Base-by-base conservation (phyloP, 2,888 invertebrate species). In the Drosophila suboccidentalis region DNA sequence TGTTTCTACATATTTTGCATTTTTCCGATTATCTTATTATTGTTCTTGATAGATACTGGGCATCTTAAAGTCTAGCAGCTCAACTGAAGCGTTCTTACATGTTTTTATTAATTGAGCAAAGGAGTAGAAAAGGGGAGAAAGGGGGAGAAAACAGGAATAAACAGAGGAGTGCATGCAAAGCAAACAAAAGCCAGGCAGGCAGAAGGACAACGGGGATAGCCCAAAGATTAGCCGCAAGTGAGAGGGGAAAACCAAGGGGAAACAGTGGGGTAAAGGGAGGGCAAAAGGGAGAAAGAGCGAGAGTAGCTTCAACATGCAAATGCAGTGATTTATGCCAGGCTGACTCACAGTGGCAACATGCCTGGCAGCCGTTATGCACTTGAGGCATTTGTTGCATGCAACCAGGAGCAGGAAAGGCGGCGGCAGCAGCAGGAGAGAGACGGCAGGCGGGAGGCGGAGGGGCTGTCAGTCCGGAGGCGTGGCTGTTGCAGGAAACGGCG, bases 361-460 rank as follows among this genome's bases (percentile, higher is more conserved):
- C 71, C 68, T 61, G 66, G 64, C 84, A 74, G 80, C 66, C 75
- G 75, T 87, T 87, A 84, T 85, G 84, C 82, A 85, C 84, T 84
- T 67, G 78, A 85, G 84, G 84, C 84, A 85, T 87, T 85, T 85
- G 87, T 85, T 85, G 84, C 87, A 85, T 84, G 84, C 80, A 54
- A 65, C 54, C 61, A 51, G 55, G 41, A 44, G 32, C 41, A 58
- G 43, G 53, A 44, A 53, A 29, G 22, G 3, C 3, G 26, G 29
- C 36, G 49, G 44, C 15, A 29, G 34, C 19, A 19, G 19, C 19
- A 6, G 1, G 38, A 51, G 22, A 44, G 41, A 19, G 9, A 17
- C 15, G 11, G 9, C 11, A 26, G 11, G 29, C 4, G 11, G 1
- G 17, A 13, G 39, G 13, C 1, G 22, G 13, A 5, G 1, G 19